phyloP scores from a whole-genome alignment of 2,113 vertebrate genomes.

The Seriola quinqueradiata region DNA sequence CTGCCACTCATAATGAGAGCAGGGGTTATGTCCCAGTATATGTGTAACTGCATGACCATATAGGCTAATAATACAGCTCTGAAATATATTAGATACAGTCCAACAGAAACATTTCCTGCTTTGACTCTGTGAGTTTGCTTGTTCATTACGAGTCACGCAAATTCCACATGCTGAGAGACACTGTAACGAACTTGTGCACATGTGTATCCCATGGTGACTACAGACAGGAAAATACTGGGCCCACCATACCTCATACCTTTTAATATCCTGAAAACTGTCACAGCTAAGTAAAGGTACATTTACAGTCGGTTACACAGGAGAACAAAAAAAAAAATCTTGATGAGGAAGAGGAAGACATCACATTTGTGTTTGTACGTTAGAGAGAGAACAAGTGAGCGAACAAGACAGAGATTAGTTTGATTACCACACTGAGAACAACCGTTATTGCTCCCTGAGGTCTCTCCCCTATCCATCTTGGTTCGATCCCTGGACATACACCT shows the following conservation, averaged over 20 bases:
- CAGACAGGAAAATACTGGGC: constrained; percentile 21
- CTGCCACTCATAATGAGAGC: constrained; percentile 51
- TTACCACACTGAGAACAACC: constrained; percentile 65
- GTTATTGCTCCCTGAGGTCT: constrained; percentile 70
- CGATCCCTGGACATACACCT: constrained; percentile 58
- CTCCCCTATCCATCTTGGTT: constrained; percentile 62
- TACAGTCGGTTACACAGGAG: not conserved
- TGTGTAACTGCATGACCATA: constrained; percentile 17
- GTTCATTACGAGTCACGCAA: constrained; percentile 48
- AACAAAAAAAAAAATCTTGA: constrained; percentile 2
- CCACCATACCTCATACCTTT: constrained; percentile 1
- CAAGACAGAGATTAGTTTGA: constrained; percentile 74
- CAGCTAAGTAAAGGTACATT: not conserved
- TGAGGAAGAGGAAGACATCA: constrained; percentile 23
- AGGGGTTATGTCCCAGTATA: not conserved
- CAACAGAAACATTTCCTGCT: not conserved
- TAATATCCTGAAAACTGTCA: constrained; percentile 12
- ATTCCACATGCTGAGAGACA: constrained; percentile 67
- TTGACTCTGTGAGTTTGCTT: constrained; percentile 40
- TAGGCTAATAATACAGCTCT: constrained; percentile 13
- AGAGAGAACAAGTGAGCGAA: constrained; percentile 64
- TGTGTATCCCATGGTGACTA: constrained; percentile 59
- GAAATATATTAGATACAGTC: not conserved
- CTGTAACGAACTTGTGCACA: constrained; percentile 52
- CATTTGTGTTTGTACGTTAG: constrained; percentile 17